Conservation (phyloP, 2,113 vertebrate genomes). For the Pelmatolapia mariae region DNA sequence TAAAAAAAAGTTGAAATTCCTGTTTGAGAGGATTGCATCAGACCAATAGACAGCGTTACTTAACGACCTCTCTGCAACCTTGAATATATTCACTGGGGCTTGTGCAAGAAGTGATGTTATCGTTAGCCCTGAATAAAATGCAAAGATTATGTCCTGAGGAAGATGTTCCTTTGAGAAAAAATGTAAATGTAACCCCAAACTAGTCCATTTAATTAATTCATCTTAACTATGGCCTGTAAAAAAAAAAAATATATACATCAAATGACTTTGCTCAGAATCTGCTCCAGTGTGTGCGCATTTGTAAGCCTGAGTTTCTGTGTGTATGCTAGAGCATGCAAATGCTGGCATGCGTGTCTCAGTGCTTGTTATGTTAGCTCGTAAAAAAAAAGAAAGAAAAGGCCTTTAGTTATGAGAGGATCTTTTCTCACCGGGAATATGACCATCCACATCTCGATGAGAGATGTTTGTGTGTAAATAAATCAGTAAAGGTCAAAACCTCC, state of each 20-base stretch:
- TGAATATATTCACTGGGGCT: constrained; percentile 1
- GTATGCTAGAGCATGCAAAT: not conserved
- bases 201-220: constrained; percentile 20
- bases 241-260: not conserved
- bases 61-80: not conserved
- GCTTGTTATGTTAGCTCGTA: not conserved
- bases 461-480: constrained; percentile 42
- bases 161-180: not conserved
- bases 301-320: not conserved
- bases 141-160: not conserved
- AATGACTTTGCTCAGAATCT: constrained; percentile 17
- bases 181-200: constrained; percentile 18
- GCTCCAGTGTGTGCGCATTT: not conserved
- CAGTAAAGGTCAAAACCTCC: constrained; percentile 33
- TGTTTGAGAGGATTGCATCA: not conserved
- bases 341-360: not conserved
- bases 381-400: not conserved
- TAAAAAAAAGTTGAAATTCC: not conserved
- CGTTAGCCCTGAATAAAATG: constrained; percentile 7
- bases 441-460: not conserved
- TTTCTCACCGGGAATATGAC: not conserved
- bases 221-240: not conserved
- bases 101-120: not conserved
- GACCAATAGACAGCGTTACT: not conserved
- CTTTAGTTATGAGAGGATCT: not conserved